Conservation (phyloP, 2,888 invertebrate genomes). For the Protonemura montana region DNA sequence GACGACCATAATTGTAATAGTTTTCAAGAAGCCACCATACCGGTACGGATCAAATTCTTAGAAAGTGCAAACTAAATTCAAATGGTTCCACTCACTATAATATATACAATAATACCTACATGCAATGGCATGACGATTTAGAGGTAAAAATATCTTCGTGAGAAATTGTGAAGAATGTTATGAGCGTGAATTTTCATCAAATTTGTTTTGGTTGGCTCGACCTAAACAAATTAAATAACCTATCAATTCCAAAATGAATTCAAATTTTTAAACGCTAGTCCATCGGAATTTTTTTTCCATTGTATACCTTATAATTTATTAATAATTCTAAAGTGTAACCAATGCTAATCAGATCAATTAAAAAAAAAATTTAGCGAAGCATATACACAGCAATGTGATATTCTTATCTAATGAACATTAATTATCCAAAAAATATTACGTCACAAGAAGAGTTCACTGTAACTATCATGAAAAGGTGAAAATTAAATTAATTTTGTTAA, state of each 20-base stretch:
- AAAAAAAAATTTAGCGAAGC: neutral
- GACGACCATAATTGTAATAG: too few species aligned
- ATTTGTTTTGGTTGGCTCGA: neutral
- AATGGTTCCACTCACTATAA: neutral
- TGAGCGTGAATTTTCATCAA: neutral
- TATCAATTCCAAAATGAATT: neutral
- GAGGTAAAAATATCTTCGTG: too few species aligned
- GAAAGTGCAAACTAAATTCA: neutral
- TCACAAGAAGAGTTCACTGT: neutral
- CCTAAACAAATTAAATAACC: neutral
- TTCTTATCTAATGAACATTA: neutral
- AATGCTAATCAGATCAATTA: neutral
- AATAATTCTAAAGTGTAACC: neutral
- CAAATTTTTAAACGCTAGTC: neutral
- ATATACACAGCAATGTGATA: neutral
- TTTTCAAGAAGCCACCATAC: neutral
- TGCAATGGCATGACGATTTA: too few species aligned
- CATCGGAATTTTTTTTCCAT: neutral
- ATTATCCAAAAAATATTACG: neutral
- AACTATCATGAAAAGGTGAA: slow-evolving; percentile 13
- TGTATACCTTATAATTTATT: neutral
- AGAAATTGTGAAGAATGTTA: neutral
- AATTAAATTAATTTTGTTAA: neutral
- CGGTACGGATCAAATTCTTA: neutral
- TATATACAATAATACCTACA: too few species aligned